phyloP scores from a whole-genome alignment of 2,888 invertebrate species.

The Cheilosia pagana region DNA sequence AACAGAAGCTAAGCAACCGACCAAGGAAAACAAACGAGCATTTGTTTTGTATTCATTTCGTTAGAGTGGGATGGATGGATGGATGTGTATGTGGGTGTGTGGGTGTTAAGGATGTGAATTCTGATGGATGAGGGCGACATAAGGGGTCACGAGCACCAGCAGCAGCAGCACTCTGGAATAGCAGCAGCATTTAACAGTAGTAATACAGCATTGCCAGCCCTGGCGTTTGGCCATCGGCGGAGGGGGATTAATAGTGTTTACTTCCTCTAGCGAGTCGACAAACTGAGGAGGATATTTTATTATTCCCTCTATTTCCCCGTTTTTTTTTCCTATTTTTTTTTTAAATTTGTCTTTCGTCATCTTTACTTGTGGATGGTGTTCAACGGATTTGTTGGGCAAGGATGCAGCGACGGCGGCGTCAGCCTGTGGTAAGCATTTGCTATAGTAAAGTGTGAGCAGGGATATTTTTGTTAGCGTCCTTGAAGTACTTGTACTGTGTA shows the following conservation, averaged over 20 bases:
- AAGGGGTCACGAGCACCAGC: slow-evolving; percentile 37
- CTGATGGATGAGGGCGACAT: slow-evolving; percentile 43
- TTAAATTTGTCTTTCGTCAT: slow-evolving; percentile 51
- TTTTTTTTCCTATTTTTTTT: slow-evolving; percentile 5
- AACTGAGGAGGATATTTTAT: slow-evolving; percentile 57
- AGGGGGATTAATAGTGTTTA: slow-evolving; percentile 34
- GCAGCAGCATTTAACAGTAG: slow-evolving; percentile 38
- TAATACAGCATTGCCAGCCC: slow-evolving; percentile 46
- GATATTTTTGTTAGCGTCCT: slow-evolving; percentile 69
- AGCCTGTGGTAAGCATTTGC: slow-evolving; percentile 59
- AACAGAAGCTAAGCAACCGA: slow-evolving; percentile 51
- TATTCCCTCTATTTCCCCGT: slow-evolving; percentile 25
- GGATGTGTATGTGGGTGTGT: neutral
- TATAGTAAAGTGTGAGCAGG: slow-evolving; percentile 52
- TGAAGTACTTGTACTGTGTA: slow-evolving; percentile 23
- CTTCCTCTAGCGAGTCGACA: slow-evolving; percentile 52
- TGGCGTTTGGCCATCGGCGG: neutral
- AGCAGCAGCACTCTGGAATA: slow-evolving; percentile 23
- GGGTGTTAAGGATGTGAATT: slow-evolving; percentile 44
- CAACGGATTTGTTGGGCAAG: slow-evolving; percentile 27
- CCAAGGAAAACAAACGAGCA: slow-evolving; percentile 64
- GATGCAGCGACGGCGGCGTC: slow-evolving; percentile 41
- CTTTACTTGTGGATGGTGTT: slow-evolving; percentile 53
- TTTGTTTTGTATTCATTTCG: slow-evolving; percentile 53
- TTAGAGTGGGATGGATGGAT: neutral